These are phyloP conservation scores for Neoscelio sp. DNA, from an alignment of 2,888 invertebrate species.

Conservation along the genomic window DNA sequence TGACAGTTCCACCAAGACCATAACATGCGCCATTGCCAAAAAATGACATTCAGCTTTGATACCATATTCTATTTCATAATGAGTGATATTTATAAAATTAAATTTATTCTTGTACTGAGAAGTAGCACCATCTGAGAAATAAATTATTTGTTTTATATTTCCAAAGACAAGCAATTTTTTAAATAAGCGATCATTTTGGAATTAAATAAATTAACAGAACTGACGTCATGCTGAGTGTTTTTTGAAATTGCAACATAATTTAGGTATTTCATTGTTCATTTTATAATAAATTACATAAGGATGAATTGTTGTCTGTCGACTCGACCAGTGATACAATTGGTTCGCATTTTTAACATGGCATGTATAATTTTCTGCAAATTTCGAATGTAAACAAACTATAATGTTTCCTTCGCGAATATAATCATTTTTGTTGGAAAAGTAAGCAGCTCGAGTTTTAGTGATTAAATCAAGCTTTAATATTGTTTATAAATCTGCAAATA, in stretches of 20 bases:
- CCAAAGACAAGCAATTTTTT: not conserved
- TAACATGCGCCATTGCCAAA: constrained; percentile 9
- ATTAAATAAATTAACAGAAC: constrained; percentile 17
- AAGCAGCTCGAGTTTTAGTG: too few species aligned
- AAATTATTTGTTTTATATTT: constrained; percentile 7
- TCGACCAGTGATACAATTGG: constrained; percentile 25
- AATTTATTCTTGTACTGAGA: constrained; percentile 23
- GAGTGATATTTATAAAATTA: constrained; percentile 40
- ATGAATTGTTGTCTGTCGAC: constrained; percentile 13
- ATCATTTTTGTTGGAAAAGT: too few species aligned
- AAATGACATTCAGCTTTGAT: constrained; percentile 14
- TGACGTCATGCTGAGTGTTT: constrained; percentile 6
- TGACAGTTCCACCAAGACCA: constrained; percentile 5
- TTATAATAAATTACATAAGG: constrained; percentile 26
- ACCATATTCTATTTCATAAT: not conserved
- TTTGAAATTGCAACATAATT: constrained; percentile 21
- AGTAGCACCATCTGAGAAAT: constrained; percentile 13
- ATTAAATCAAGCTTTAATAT: too few species aligned
- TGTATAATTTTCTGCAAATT: constrained; percentile 37
- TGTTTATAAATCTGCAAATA: too few species aligned
- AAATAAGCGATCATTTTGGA: constrained; percentile 14
- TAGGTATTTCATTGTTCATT: not conserved
- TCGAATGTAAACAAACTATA: too few species aligned
- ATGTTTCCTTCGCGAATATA: too few species aligned
- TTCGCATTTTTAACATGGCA: constrained; percentile 25